Conservation (phyloP, 2,797 vertebrate species). For the Anomalospiza imberbis region DNA sequence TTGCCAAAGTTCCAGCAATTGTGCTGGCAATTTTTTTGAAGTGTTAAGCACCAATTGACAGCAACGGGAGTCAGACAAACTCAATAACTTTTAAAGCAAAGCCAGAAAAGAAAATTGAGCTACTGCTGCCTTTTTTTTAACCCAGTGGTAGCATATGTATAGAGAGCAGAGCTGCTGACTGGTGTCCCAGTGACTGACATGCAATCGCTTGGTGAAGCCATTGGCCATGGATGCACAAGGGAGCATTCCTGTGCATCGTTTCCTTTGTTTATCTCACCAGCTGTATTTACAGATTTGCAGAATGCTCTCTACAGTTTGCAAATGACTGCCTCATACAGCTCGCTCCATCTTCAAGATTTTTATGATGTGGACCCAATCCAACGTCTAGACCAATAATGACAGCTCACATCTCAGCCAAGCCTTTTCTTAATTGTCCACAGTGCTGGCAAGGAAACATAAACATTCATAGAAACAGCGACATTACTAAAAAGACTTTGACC, state of each 20-base stretch:
- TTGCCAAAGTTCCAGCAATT: background rate
- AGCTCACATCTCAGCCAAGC: constrained; percentile 56
- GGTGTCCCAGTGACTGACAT: background rate
- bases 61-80: background rate
- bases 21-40: background rate
- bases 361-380: constrained; percentile 58
- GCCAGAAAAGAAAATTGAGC: background rate
- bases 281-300: background rate
- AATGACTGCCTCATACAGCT: background rate
- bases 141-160: background rate
- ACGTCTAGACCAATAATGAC: constrained; percentile 65
- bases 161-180: background rate
- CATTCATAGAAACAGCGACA: background rate
- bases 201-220: background rate
- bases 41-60: constrained; percentile 14
- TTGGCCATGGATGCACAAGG: background rate
- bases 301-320: background rate
- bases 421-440: constrained; percentile 72
- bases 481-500: constrained; percentile 46
- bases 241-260: background rate
- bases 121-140: background rate
- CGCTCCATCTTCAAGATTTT: constrained; percentile 47
- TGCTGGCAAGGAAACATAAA: constrained; percentile 58
- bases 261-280: background rate
- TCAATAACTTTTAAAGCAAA: constrained; percentile 22